Conservation (phyloP, 1,140 invertebrate species). For the Eriocheir sinensis region DNA sequence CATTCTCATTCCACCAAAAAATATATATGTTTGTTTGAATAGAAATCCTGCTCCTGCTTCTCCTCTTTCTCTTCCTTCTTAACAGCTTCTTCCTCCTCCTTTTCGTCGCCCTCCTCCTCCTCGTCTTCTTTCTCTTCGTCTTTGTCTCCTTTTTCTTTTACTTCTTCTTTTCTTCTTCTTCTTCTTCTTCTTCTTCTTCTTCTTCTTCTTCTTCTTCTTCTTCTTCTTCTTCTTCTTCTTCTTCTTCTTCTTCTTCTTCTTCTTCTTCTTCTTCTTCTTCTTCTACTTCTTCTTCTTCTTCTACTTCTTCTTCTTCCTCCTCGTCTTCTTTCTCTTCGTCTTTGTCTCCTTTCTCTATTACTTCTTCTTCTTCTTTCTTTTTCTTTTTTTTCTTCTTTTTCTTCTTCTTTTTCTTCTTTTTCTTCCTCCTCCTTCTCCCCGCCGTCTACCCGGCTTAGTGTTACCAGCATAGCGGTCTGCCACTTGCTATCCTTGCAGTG, state of each 20-base stretch:
- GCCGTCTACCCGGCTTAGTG: neutral
- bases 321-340: neutral
- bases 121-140: neutral
- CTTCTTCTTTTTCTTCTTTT: too few relatives aligned
- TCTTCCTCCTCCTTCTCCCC: neutral
- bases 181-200: neutral
- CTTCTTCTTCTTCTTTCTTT: too few relatives aligned
- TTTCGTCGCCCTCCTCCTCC: neutral
- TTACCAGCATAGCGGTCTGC: neutral
- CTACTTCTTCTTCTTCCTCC: neutral
- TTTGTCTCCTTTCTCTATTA: too few relatives aligned
- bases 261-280: neutral
- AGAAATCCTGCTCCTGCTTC: too few relatives aligned
- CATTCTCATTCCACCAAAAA: too few relatives aligned
- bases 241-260: neutral
- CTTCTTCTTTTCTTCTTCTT: neutral
- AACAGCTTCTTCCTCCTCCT: neutral
- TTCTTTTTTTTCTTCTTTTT: too few relatives aligned
- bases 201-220: neutral
- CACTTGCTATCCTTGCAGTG: constrained; percentile 3
- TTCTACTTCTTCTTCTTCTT: neutral
- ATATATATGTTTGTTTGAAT: too few relatives aligned
- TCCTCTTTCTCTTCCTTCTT: neutral
- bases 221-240: neutral
- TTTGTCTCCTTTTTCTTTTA: neutral